Evolutionary conservation across 2,797 vertebrate species (phyloP), one percentile per base, ranked within the genome.

Genomic region (Pipistrellus kuhlii): DNA sequence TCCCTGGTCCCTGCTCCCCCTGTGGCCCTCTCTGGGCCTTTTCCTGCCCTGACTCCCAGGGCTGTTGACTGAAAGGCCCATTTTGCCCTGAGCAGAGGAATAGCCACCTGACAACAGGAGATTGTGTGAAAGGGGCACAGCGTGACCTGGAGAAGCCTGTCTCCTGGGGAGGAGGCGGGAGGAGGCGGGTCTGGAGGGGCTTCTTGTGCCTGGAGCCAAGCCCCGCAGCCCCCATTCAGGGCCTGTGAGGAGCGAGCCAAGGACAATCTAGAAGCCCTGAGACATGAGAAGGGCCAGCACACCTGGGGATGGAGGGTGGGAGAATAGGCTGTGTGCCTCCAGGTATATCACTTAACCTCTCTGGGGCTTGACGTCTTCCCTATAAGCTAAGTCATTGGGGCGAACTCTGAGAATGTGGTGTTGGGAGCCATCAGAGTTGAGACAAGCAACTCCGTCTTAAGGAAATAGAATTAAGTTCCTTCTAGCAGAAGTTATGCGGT

Each of bases 121-220:
- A 35, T n/a, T 14, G 9, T 72, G 21, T 66, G n/a, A 25, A 57
- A 41, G 53, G 66, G 17, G 25, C 59, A 27, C 25, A 25, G 18
- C 0, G 1, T 6, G 20, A 5, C 25, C 25, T 0, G 35, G 32
- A 10, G 10, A 5, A 44, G 75, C 27, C 51, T 21, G 17, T 10
- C 7, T 5, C 18, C 35, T 23, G 0, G 0, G 27, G 20, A 32
- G 32, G 25, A 14, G 27, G 23, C 0, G 21, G 5, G n/a, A 5
- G 20, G 32, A 73, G 75, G 25, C 62, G 9, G 41, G 9, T 62
- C 1, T 8, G 9, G 20, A 48, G 30, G 53, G 44, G 2, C n/a
- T 78, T 46, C 53, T 38, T 23, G 25, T 0, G 21, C 41, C 41
- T 4, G 0, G 5, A 8, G 25, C 41, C 18, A 30, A 25, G 35